Percentiles rank a stretch among this genome's conserved stretches.
Evolutionary conservation across 92 coral and sea anemone genomes (phyloP).

Genomic region (Porites lobata): DNA sequence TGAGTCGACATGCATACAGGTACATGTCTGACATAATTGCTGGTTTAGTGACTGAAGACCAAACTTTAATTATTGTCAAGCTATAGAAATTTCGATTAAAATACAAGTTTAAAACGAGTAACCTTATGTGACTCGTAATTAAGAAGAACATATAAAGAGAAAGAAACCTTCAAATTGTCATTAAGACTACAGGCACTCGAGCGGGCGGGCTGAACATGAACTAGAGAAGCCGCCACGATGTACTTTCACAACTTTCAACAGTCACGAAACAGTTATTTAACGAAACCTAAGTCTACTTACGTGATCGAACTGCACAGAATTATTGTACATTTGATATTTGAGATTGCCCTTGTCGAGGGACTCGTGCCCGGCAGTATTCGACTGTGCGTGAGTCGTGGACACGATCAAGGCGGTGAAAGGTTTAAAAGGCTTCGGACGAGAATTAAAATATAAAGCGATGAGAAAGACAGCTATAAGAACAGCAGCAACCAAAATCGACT

Average conservation of each 20-base stretch:
- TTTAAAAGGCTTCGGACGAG: background rate
- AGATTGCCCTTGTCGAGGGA: background rate
- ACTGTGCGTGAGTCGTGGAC: background rate
- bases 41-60: too few relatives aligned
- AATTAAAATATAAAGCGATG: background rate
- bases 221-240: too few relatives aligned
- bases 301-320: slow-evolving; percentile 20
- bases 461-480: background rate
- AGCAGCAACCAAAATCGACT: background rate
- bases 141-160: too few relatives aligned
- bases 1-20: too few relatives aligned
- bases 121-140: too few relatives aligned
- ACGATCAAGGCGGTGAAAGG: background rate
- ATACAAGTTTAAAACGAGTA: too few relatives aligned
- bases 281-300: background rate
- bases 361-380: background rate
- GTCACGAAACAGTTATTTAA: background rate
- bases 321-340: background rate
- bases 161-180: too few relatives aligned
- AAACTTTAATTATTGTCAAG: too few relatives aligned
- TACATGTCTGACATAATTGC: too few relatives aligned
- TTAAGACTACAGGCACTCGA: too few relatives aligned
- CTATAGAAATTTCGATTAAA: too few relatives aligned
- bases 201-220: too few relatives aligned
- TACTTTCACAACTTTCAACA: background rate